Conservation (phyloP, 2,113 vertebrate species). For the Bungarus multicinctus region DNA sequence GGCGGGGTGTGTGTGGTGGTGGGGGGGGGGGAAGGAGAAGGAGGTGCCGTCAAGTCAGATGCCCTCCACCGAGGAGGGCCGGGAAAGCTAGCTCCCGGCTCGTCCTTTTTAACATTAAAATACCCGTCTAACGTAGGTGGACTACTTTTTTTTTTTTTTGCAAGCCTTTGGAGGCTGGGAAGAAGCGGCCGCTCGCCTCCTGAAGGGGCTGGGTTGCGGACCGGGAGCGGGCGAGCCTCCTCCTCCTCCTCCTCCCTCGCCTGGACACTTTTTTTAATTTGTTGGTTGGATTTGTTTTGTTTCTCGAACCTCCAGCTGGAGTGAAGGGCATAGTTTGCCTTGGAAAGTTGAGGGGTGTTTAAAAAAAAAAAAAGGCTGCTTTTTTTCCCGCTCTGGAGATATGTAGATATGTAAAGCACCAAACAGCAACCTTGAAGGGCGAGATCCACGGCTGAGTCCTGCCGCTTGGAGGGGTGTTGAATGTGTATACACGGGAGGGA, state of each 20-base stretch:
- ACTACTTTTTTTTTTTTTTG: slow-evolving; percentile 39
- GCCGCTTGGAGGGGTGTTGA: slow-evolving; percentile 25
- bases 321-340: slow-evolving; percentile 58
- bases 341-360: slow-evolving; percentile 70
- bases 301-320: background rate
- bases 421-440: slow-evolving; percentile 27
- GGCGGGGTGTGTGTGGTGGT: background rate
- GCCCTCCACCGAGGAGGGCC: slow-evolving; percentile 58
- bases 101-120: slow-evolving; percentile 60
- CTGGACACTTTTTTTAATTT: background rate
- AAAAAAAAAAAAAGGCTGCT: slow-evolving; percentile 17
- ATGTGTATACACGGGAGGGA: background rate
- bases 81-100: slow-evolving; percentile 58
- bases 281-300: background rate
- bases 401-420: background rate
- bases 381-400: slow-evolving; percentile 41
- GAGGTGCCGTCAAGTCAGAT: slow-evolving; percentile 33
- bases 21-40: slow-evolving; percentile 11
- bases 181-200: slow-evolving; percentile 57
- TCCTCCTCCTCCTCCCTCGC: background rate
- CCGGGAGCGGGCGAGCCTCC: background rate
- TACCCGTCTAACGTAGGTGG: slow-evolving; percentile 58
- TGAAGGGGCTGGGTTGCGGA: slow-evolving; percentile 53
- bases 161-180: slow-evolving; percentile 27
- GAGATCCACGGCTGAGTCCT: slow-evolving; percentile 33